Conservation (phyloP, 92 coral and sea anemone genomes). For the Scolanthus callimorphus region DNA sequence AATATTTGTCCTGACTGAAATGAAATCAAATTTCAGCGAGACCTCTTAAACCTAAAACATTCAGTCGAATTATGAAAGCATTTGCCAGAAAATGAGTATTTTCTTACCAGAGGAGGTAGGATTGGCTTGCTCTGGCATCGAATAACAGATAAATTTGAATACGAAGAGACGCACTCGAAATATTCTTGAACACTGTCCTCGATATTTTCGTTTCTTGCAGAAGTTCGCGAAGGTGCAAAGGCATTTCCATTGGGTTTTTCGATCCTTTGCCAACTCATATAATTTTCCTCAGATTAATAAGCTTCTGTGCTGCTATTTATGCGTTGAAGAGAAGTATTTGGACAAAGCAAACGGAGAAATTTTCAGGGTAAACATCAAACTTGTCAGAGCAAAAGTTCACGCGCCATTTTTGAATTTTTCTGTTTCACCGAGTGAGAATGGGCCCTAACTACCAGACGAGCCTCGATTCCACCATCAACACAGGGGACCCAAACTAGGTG, state of each 20-base stretch:
- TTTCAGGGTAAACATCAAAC: too few species aligned
- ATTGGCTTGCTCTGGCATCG: conserved; percentile 33
- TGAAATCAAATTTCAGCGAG: too few species aligned
- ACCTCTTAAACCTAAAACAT: too few species aligned
- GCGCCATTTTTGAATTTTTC: conserved; percentile 83
- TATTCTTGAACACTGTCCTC: conserved; percentile 12
- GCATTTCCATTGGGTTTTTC: conserved; percentile 65
- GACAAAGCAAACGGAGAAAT: conserved; percentile 2
- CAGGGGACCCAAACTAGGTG: too few species aligned
- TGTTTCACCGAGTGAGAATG: conserved; percentile 1
- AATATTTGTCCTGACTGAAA: too few species aligned
- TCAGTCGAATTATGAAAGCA: too few species aligned
- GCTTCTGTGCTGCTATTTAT: too few species aligned
- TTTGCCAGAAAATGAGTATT: background rate
- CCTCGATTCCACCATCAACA: too few species aligned
- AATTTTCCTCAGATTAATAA: too few species aligned
- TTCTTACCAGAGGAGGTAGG: conserved; percentile 77
- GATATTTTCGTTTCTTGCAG: conserved; percentile 22
- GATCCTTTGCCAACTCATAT: too few species aligned
- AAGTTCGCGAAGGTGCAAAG: conserved; percentile 51
- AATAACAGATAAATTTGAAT: conserved; percentile 29
- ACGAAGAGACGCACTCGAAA: conserved; percentile 16
- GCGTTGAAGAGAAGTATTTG: too few species aligned
- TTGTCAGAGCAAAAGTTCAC: conserved; percentile 41
- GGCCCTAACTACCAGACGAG: too few species aligned